Percentiles rank a stretch among this genome's conserved stretches.
Evolutionary conservation across 2,888 invertebrate genomes (phyloP).

Genomic region (Rugalucina vietnamica): DNA sequence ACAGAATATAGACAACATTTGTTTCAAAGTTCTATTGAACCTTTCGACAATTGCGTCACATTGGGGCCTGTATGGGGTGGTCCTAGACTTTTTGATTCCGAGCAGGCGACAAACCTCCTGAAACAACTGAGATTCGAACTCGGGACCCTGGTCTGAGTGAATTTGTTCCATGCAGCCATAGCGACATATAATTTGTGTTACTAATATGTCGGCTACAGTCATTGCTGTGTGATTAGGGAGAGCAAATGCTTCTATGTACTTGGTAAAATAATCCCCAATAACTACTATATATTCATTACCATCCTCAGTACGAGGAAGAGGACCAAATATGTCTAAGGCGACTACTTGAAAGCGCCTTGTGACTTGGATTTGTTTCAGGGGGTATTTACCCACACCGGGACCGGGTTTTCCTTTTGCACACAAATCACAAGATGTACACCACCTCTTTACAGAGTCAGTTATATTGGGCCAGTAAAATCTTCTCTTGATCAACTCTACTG

Average conservation of each 20-base stretch:
- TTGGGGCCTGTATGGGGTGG: slow-evolving; percentile 57
- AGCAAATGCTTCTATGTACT: slow-evolving; percentile 51
- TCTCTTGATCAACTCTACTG: slow-evolving; percentile 29
- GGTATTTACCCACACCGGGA: slow-evolving; percentile 51
- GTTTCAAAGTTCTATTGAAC: slow-evolving; percentile 51
- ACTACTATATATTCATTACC: slow-evolving; percentile 64
- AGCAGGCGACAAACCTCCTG: slow-evolving; percentile 51
- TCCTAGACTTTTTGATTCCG: slow-evolving; percentile 60
- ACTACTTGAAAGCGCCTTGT: slow-evolving; percentile 37
- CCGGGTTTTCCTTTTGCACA: slow-evolving; percentile 60
- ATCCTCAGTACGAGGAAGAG: slow-evolving; percentile 48
- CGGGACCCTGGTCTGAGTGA: slow-evolving; percentile 60
- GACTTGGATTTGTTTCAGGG: slow-evolving; percentile 35
- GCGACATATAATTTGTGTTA: slow-evolving; percentile 52
- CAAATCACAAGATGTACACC: slow-evolving; percentile 49
- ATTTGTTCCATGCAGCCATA: slow-evolving; percentile 52
- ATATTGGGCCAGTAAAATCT: slow-evolving; percentile 58
- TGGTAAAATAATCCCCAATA: slow-evolving; percentile 61
- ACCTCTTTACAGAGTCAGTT: slow-evolving; percentile 29
- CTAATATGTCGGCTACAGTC: slow-evolving; percentile 58
- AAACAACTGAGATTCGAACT: slow-evolving; percentile 62
- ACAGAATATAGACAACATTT: slow-evolving; percentile 47
- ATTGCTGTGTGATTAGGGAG: slow-evolving; percentile 48
- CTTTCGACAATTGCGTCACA: slow-evolving; percentile 58
- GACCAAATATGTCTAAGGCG: slow-evolving; percentile 64